phyloP scores from a whole-genome alignment of 2,888 invertebrate species.

The Cheilosia urbana region DNA sequence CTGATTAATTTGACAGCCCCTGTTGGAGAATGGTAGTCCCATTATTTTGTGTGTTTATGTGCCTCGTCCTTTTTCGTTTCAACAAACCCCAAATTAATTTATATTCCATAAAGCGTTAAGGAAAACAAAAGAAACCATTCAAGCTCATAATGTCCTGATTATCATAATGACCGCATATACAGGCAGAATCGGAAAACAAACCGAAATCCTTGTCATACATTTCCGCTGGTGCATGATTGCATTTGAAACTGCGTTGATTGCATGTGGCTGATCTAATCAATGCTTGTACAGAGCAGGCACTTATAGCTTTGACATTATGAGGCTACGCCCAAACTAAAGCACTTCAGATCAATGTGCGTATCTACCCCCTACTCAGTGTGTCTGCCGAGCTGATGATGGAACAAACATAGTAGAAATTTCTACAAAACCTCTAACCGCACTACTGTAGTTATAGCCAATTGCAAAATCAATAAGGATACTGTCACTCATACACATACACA shows the following conservation, averaged over 20 bases:
- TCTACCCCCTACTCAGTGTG: not conserved
- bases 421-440: not conserved
- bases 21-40: too few relatives aligned
- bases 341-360: not conserved
- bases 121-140: not conserved
- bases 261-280: constrained; percentile 48
- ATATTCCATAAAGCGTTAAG: not conserved
- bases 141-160: constrained; percentile 8
- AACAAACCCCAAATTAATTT: too few relatives aligned
- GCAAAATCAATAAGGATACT: constrained; percentile 21
- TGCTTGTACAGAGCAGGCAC: constrained; percentile 18
- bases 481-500: constrained; percentile 23
- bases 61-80: too few relatives aligned
- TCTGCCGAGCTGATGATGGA: not conserved
- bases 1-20: too few relatives aligned
- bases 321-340: constrained; percentile 14
- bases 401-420: not conserved
- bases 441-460: constrained; percentile 6
- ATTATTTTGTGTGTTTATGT: too few relatives aligned
- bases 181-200: not conserved
- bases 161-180: constrained; percentile 8
- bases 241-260: constrained; percentile 31
- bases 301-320: constrained; percentile 12
- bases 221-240: constrained; percentile 9
- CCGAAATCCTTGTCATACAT: constrained; percentile 14